Base-by-base conservation (phyloP, 2,113 vertebrate genomes). In the Lampris incognitus region DNA sequence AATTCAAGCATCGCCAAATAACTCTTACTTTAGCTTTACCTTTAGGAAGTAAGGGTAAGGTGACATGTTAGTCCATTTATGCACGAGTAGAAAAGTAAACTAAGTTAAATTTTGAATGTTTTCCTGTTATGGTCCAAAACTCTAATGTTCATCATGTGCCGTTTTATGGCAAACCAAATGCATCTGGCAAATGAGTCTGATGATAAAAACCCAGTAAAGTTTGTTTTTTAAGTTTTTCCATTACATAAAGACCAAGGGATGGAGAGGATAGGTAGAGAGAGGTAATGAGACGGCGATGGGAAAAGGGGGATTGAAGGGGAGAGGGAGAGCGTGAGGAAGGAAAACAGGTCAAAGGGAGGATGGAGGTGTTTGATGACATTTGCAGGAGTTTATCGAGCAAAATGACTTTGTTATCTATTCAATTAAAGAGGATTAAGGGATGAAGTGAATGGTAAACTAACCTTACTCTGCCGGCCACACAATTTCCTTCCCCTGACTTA, bases 351-450 rank as follows among this genome's bases (percentile, higher is more conserved):
- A 82, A 56, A 11, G 61, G 40, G 51, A 38, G 63, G 61, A 55
- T 68, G 57, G 51, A 71, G 72, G 75, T 76, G 82, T 81, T 73
- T 89, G 69, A 89, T 84, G 81, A 88, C 81, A 63, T 87, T 24
- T 83, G 84, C 79, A 84, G 69, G 83, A 85, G 77, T 88, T 88
- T 82, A 89, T 90, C 60, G 55, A 72, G 85, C 70, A 82, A 89
- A 85, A 88, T 86, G 77, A 87, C 87, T 89, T 88, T 84, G 82
- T 92, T 88, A 89, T 90, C 88, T 84, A 69, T 85, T 88, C 85
- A 90, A 90, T 91, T 88, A 87, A 89, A 90, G 76, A 48, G 80
- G 83, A 90, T 89, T 86, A 87, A 82, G 62, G 79, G 65, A 78
- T 81, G 73, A 67, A 78, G 11, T 79, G 75, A 84, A 80, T 71